phyloP scores from a whole-genome alignment of 2,797 vertebrate species.

The Eulemur albifrons region DNA sequence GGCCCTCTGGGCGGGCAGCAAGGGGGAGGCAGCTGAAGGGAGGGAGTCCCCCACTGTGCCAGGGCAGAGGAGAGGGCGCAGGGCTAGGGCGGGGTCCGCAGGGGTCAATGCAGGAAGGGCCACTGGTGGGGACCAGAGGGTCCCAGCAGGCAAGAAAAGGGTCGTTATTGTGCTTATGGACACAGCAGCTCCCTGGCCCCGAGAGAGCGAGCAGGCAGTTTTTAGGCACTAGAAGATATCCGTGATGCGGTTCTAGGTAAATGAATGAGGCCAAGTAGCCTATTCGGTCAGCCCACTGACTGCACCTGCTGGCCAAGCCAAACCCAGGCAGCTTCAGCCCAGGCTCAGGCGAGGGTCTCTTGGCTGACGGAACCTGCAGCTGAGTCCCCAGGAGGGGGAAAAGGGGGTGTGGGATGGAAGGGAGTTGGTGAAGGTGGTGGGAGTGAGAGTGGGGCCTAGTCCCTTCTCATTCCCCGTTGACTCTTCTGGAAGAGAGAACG shows the following conservation, averaged over 20 bases:
- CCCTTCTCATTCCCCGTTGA: neutral
- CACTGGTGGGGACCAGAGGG: slow-evolving; percentile 42
- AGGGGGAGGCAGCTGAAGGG: neutral
- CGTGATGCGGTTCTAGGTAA: slow-evolving; percentile 76
- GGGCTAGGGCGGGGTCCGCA: neutral
- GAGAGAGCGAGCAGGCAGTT: slow-evolving; percentile 83
- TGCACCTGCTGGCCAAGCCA: slow-evolving; percentile 1
- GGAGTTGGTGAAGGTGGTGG: neutral
- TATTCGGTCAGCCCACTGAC: slow-evolving; percentile 50
- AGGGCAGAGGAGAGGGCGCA: neutral
- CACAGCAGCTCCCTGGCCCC: slow-evolving; percentile 85
- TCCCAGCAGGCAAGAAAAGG: slow-evolving; percentile 69
- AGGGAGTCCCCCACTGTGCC: neutral
- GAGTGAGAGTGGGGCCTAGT: neutral
- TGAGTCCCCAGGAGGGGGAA: neutral
- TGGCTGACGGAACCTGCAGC: neutral
- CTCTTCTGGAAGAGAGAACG: neutral
- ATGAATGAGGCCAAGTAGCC: slow-evolving; percentile 58
- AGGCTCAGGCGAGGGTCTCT: neutral
- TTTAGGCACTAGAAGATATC: slow-evolving; percentile 89
- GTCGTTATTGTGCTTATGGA: slow-evolving; percentile 88
- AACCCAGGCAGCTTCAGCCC: neutral
- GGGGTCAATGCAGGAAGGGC: slow-evolving; percentile 5
- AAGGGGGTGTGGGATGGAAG: neutral
- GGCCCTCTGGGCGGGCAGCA: neutral